Evolutionary conservation across 2,113 vertebrate species (phyloP).

Genomic region (Leptodactylus fuscus): DNA sequence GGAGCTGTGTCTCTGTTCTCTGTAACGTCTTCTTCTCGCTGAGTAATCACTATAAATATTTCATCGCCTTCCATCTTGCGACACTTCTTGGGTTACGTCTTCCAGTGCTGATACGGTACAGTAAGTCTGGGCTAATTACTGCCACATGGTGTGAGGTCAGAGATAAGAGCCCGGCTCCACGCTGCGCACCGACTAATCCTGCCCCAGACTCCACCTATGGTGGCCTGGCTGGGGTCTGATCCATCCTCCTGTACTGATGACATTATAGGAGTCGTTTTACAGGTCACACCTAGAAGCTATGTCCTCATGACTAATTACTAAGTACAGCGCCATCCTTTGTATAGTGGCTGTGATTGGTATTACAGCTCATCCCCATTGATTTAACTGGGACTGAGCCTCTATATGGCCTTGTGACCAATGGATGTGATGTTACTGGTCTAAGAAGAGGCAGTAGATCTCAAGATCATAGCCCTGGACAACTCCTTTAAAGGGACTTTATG

Average conservation of each 20-base stretch:
- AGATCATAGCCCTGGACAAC: no score
- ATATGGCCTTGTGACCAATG: no score
- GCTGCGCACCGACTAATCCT: not conserved
- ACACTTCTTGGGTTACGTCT: not conserved
- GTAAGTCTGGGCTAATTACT: not conserved
- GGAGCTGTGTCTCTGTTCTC: not conserved
- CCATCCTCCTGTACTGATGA: not conserved
- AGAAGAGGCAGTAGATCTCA: no score
- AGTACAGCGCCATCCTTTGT: no score
- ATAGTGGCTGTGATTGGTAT: no score
- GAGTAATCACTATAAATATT: not conserved
- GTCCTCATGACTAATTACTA: no score
- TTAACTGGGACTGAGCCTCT: no score
- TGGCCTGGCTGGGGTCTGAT: not conserved
- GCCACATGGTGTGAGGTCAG: not conserved
- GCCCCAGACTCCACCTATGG: not conserved
- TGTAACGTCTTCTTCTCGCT: not conserved
- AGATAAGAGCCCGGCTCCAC: not conserved
- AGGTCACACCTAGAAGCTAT: no score
- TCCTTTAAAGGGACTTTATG: no score
- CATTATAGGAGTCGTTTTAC: not conserved
- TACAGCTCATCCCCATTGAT: no score
- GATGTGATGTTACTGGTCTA: no score
- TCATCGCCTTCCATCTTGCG: not conserved
- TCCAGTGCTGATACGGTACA: not conserved